A percentile compares a stretch with the other conserved stretches of the same genome.
Conservation (phyloP, 2,113 vertebrate species). For the Calyptomena viridis region DNA sequence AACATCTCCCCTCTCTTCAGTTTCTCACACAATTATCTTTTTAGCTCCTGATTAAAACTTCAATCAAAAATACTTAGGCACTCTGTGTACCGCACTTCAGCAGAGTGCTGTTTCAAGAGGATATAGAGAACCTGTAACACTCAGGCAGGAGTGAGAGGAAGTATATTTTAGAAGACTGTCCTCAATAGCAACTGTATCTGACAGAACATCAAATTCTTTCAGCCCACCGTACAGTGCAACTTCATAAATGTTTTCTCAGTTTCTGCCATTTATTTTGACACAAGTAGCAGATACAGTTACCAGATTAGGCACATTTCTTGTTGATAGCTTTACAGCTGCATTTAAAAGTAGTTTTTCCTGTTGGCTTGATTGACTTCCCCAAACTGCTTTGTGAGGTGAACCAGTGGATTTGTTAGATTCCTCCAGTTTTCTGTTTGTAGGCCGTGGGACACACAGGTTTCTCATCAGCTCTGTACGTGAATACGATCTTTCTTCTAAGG, state of each 20-base stretch:
- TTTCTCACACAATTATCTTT: conserved; percentile 6
- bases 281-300: background rate
- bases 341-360: background rate
- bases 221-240: background rate
- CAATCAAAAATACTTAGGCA: conserved; percentile 9
- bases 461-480: background rate
- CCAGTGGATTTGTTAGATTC: background rate
- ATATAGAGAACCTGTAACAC: background rate
- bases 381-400: background rate
- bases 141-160: background rate
- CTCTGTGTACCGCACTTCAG: background rate
- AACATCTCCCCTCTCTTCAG: background rate
- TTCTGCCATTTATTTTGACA: conserved; percentile 5
- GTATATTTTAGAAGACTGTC: background rate
- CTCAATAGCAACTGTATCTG: background rate
- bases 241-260: background rate
- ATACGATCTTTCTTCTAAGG: background rate
- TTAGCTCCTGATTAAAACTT: conserved; percentile 36
- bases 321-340: background rate
- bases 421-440: background rate
- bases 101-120: background rate
- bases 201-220: background rate
- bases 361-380: background rate
- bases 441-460: background rate
- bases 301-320: background rate